These are phyloP conservation scores for Stenopsyche tienmushanensis DNA, from an alignment of 1,140 invertebrate species.

Conservation along the genomic window DNA sequence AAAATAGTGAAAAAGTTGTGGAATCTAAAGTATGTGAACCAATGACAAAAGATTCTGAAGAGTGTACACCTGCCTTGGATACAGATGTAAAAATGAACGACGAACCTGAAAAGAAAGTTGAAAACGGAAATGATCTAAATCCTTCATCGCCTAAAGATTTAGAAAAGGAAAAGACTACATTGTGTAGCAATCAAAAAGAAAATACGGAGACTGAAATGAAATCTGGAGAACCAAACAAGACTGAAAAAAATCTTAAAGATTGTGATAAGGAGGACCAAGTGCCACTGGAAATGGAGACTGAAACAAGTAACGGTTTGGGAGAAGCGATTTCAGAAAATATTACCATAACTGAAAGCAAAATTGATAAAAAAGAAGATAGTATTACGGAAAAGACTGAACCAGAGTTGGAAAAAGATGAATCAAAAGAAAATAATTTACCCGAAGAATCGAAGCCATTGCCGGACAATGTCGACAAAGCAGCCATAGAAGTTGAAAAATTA, in stretches of 20 bases:
- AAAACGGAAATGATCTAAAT: neutral
- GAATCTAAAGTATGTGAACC: constrained; percentile 9
- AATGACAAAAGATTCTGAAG: neutral
- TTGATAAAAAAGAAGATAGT: constrained; percentile 8
- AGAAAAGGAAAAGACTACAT: neutral
- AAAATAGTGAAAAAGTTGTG: neutral
- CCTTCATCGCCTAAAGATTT: neutral
- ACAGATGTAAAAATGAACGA: neutral
- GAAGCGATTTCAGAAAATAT: constrained; percentile 4
- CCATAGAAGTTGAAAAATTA: neutral
- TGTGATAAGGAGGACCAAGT: constrained; percentile 31
- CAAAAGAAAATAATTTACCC: neutral
- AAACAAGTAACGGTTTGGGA: neutral
- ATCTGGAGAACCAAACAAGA: constrained; percentile 30
- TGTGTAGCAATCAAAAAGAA: no score
- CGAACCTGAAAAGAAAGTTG: neutral
- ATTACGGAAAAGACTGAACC: constrained; percentile 20
- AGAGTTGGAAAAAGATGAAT: neutral
- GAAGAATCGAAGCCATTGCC: constrained; percentile 7
- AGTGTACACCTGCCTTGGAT: neutral
- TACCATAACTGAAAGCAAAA: neutral
- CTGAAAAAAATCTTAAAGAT: constrained; percentile 24
- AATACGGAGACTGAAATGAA: constrained; percentile 13
- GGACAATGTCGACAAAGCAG: neutral
- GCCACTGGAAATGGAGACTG: constrained; percentile 37